Percentiles rank a stretch among this genome's conserved stretches.
phyloP scores from a whole-genome alignment of 2,888 invertebrate species.

The Dromius quadrimaculatus region DNA sequence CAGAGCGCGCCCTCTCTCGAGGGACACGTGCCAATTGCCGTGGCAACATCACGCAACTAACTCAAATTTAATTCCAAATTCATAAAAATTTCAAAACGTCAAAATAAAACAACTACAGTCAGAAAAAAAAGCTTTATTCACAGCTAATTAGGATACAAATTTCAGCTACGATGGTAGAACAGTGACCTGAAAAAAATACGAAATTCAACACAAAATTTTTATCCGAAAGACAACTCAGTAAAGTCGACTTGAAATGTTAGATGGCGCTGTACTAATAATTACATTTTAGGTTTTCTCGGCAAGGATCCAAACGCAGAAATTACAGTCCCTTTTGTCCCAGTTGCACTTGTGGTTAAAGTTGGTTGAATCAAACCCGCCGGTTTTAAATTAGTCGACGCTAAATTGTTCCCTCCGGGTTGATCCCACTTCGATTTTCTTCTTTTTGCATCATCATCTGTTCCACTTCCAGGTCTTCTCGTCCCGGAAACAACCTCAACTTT shows the following conservation, averaged over 20 bases:
- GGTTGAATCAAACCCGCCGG: slow-evolving; percentile 79
- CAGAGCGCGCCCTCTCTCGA: background rate
- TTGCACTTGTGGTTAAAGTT: slow-evolving; percentile 82
- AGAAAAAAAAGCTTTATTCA: background rate
- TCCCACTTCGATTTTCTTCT: slow-evolving; percentile 94
- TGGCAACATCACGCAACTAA: slow-evolving; percentile 46
- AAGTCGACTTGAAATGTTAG: background rate
- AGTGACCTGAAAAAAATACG: slow-evolving; percentile 30
- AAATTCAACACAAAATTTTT: background rate
- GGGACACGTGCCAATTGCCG: slow-evolving; percentile 49
- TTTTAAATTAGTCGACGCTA: slow-evolving; percentile 72
- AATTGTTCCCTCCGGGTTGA: slow-evolving; percentile 78
- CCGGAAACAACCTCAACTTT: slow-evolving; percentile 89
- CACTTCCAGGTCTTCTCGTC: slow-evolving; percentile 60
- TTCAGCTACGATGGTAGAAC: background rate
- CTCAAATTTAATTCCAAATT: background rate
- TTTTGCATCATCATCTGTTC: slow-evolving; percentile 79
- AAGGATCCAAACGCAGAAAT: slow-evolving; percentile 94
- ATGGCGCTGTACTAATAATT: slow-evolving; percentile 58
- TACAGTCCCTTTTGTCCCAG: slow-evolving; percentile 91
- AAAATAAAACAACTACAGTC: slow-evolving; percentile 7
- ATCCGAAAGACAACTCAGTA: no score
- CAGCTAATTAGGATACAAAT: background rate
- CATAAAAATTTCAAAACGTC: background rate
- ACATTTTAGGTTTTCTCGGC: slow-evolving; percentile 79